Evolutionary conservation across 2,888 invertebrate genomes (phyloP), one percentile per base, ranked within the genome.

Genomic region (Drosophila borborema): DNA sequence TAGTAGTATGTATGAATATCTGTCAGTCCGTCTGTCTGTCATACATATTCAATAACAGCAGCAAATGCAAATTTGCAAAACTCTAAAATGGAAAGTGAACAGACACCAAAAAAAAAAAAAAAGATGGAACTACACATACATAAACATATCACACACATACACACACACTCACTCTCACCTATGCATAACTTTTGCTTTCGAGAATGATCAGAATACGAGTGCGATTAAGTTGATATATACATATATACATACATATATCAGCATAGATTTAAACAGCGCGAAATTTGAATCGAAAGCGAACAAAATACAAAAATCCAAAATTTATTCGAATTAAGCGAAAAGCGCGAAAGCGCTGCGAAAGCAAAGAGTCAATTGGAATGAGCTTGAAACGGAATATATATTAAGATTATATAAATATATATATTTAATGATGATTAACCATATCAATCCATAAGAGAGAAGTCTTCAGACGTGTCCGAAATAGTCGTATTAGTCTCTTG

Each of bases 21-120:
- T 18, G 10, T 31, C n/a, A 31, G 28, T 46, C 23, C 23, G 46
- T 49, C 48, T n/a, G 31, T 31, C 49, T 31, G 72, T 80, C 80
- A 85, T 86, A 89, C 84, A 89, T 86, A 85, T 85, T 89, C 85
- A 86, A 89, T 89, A 86, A 77, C 84, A 81, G 70, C 80, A 73
- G 86, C 34, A 55, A 86, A 86, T 89, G 86, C 86, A 86, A 86
- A 86, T 86, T 86, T 49, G 80, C 89, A 68, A 87, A 86, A 55
- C 69, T 87, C 85, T 85, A 78, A 89, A 86, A 86, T 86, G 86
- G 86, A 86, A 86, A 86, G 86, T 89, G 86, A 51, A 89, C 74
- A 80, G 82, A 63, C 76, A 12, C 69, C 83, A 72, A 54, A 46
- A 40, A 23, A 23, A 23, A 20, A 20, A 23, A 23, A 40, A 54